Conservation (phyloP, 2,797 vertebrate species). For the Catharus ustulatus region DNA sequence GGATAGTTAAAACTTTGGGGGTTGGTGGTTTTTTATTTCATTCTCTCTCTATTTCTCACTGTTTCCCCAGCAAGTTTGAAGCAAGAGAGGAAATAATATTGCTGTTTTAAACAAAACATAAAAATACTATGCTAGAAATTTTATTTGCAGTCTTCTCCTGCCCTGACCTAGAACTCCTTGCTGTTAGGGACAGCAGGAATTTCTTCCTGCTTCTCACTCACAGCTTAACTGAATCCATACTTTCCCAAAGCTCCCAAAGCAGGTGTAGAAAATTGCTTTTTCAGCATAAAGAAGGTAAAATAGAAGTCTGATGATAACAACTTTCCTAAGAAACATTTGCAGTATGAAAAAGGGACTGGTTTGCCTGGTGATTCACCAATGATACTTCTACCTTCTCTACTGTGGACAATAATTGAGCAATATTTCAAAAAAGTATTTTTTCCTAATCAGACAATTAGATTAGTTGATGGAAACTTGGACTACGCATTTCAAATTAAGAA, state of each 20-base stretch:
- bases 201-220: neutral
- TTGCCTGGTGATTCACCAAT: neutral
- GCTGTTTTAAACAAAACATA: neutral
- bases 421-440: neutral
- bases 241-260: neutral
- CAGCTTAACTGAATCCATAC: neutral
- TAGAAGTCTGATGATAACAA: neutral
- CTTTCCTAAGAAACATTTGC: neutral
- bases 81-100: neutral
- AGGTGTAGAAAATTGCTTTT: neutral
- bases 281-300: neutral
- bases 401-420: neutral
- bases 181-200: neutral
- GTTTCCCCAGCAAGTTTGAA: neutral
- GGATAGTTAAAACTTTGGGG: neutral
- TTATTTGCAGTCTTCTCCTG: neutral
- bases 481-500: neutral
- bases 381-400: neutral
- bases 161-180: neutral
- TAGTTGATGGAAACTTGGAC: neutral
- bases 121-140: neutral
- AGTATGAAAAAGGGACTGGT: neutral
- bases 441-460: neutral
- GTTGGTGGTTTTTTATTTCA: accelerated
- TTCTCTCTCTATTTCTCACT: neutral